Base-by-base conservation (phyloP, 2,888 invertebrate species). In the Trypoxylon attenuatum region DNA sequence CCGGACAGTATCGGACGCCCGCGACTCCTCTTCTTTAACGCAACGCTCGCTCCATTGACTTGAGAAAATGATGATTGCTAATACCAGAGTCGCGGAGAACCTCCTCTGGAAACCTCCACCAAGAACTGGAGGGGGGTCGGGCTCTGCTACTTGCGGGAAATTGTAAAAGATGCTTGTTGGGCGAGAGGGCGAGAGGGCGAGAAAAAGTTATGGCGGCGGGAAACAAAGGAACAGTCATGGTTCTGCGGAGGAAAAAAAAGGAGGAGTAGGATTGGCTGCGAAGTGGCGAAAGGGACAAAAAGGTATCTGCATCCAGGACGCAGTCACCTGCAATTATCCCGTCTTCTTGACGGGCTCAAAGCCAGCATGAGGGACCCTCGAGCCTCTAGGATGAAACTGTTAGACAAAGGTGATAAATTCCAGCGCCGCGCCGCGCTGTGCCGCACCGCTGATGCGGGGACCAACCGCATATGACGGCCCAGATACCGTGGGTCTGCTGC, bases 271-370 rank as follows among this genome's bases (percentile, higher is more conserved):
- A n/a, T n/a, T n/a, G n/a, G n/a, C n/a, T n/a, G n/a, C n/a, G n/a
- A n/a, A n/a, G n/a, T n/a, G n/a, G n/a, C n/a, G n/a, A n/a, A n/a
- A n/a, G n/a, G 39, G 29, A 41, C 13, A 59, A 56, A 67, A 58
- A 50, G 61, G 55, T 54, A 51, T 61, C 43, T 33, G 33, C 13
- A 10, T 33, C n/a, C n/a, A 10, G 10, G n/a, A 13, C 52, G 41
- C 60, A 67, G 68, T 67, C 68, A 54, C 67, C 56, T 58, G 71
- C 69, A 78, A 77, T 77, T 77, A 78, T 77, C 71, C 60, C 76
- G 68, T 76, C 78, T 78, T 33, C n/a, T n/a, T 67, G 65, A 50
- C 38, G 70, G 69, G 76, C 70, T 77, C 78, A 77, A 77, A 77
- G 78, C 63, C 68, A 65, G 45, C 70, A 64, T 45, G 71, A 58